These are phyloP conservation scores for Cathartes aura DNA, from an alignment of 2,113 vertebrate genomes.

Conservation along the genomic window DNA sequence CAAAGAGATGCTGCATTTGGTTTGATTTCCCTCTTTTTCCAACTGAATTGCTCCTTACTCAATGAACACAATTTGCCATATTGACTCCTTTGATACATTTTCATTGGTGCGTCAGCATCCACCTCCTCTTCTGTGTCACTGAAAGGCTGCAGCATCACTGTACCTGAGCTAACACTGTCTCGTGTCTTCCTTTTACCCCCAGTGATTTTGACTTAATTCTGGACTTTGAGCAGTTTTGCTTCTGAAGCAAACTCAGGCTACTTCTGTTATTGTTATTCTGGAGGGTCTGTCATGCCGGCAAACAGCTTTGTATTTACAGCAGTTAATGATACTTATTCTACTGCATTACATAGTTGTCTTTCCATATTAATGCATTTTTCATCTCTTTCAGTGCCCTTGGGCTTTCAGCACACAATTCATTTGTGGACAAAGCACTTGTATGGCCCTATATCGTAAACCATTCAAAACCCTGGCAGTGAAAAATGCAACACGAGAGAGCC, in stretches of 20 bases:
- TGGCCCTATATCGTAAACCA: neutral
- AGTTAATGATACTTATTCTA: neutral
- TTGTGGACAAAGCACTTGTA: neutral
- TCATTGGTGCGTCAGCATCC: neutral
- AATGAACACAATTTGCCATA: neutral
- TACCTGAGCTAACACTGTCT: neutral
- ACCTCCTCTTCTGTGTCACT: neutral
- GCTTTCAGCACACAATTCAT: neutral
- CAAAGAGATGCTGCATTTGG: neutral
- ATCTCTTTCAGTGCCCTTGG: neutral
- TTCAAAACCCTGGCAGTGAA: neutral
- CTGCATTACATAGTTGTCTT: neutral
- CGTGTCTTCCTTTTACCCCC: neutral
- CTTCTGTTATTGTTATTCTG: neutral
- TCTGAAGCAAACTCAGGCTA: neutral
- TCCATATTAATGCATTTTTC: neutral
- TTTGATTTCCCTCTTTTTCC: neutral
- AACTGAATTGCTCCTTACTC: neutral
- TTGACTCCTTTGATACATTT: neutral
- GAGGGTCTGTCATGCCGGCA: neutral
- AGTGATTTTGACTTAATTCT: conserved; percentile 46
- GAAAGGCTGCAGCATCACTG: neutral
- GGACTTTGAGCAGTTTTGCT: neutral
- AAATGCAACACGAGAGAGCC: neutral
- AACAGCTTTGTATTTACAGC: conserved; percentile 19